Percentiles rank a stretch among this genome's conserved stretches.
Conservation (phyloP, 2,797 vertebrate species). For the Pangasius macronema region DNA sequence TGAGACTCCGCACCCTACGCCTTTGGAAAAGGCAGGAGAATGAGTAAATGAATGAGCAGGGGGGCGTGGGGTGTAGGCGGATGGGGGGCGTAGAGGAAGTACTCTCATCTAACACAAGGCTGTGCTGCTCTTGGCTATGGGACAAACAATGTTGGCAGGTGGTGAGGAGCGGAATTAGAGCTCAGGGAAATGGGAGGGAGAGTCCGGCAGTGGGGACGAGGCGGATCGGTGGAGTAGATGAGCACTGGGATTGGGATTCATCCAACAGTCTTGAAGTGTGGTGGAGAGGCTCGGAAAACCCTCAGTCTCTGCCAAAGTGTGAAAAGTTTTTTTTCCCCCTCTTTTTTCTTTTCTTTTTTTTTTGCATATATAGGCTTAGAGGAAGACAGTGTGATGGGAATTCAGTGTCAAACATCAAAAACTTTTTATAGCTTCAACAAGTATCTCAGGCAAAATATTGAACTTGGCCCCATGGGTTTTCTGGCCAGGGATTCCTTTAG, state of each 20-base stretch:
- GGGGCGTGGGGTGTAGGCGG: conserved; percentile 46
- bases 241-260: conserved; percentile 81
- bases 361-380: conserved; percentile 50
- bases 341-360: not conserved
- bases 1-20: conserved; percentile 18
- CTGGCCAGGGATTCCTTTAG: conserved; percentile 67
- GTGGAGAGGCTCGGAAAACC: conserved; percentile 74
- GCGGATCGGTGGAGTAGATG: conserved; percentile 60
- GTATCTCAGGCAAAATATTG: conserved; percentile 85
- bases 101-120: conserved; percentile 60
- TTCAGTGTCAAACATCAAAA: conserved; percentile 81
- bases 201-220: conserved; percentile 69
- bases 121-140: conserved; percentile 75
- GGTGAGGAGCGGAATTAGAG: conserved; percentile 69
- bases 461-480: conserved; percentile 75
- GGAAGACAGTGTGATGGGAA: conserved; percentile 71
- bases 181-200: conserved; percentile 74
- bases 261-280: conserved; percentile 77
- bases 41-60: conserved; percentile 59
- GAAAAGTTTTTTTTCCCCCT: conserved; percentile 45
- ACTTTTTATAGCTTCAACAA: conserved; percentile 85
- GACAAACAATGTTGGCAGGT: conserved; percentile 77
- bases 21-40: conserved; percentile 56
- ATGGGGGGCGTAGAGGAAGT: conserved; percentile 56
- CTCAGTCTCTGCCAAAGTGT: conserved; percentile 69